Evolutionary conservation across 2,113 vertebrate genomes (phyloP).

Genomic region (Amphiprion percula): DNA sequence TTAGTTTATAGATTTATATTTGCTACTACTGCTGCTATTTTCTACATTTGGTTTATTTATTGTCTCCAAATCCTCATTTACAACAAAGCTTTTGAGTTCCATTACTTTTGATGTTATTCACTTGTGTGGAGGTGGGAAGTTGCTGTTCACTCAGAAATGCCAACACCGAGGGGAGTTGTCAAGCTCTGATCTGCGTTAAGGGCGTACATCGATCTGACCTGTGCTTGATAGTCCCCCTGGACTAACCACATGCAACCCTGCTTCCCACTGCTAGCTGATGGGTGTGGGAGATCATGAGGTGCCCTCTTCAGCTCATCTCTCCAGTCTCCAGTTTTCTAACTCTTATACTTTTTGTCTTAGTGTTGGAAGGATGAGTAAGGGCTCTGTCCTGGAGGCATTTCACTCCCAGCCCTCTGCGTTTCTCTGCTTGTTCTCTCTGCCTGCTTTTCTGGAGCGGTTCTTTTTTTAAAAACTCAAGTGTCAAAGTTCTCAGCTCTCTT

Average conservation of each 20-base stretch:
- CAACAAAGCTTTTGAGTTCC: constrained; percentile 48
- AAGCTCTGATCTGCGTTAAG: constrained; percentile 77
- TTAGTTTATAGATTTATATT: neutral
- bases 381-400: constrained; percentile 77
- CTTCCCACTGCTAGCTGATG: constrained; percentile 66
- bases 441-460: constrained; percentile 50
- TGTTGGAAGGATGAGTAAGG: constrained; percentile 70
- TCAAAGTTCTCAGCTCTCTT: constrained; percentile 69
- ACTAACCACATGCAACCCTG: constrained; percentile 66
- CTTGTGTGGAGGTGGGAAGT: constrained; percentile 71
- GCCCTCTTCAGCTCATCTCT: constrained; percentile 62
- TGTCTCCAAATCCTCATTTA: constrained; percentile 55
- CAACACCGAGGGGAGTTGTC: constrained; percentile 76
- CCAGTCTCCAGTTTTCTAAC: constrained; percentile 34
- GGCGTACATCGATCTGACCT: constrained; percentile 72
- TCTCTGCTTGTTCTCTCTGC: constrained; percentile 53
- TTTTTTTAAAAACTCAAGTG: constrained; percentile 67
- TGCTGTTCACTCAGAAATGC: constrained; percentile 77
- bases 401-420: constrained; percentile 53
- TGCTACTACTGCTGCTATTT: neutral
- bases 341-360: constrained; percentile 54
- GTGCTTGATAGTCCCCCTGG: constrained; percentile 58
- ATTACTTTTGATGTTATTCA: constrained; percentile 70
- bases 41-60: constrained; percentile 31
- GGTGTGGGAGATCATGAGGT: constrained; percentile 67